Percentiles rank a stretch among this genome's conserved stretches.
These are phyloP conservation scores for Tenebrio molitor DNA, from an alignment of 1,140 invertebrate genomes.

Conservation along the genomic window DNA sequence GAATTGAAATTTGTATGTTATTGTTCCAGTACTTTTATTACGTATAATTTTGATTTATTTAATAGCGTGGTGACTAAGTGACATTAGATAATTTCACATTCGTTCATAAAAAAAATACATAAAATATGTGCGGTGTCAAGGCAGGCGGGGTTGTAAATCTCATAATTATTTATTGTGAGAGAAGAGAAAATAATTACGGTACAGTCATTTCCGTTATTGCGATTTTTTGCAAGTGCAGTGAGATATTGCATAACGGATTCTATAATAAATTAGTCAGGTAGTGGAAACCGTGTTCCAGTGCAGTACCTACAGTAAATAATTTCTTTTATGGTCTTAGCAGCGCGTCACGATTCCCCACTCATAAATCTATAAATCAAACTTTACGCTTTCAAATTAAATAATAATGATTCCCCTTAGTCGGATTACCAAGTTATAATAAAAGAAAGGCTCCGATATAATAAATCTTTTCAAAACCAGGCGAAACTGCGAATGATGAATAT, in stretches of 20 bases:
- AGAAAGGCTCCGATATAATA: conserved; percentile 8
- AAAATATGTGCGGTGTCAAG: too few species aligned
- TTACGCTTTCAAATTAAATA: conserved; percentile 34
- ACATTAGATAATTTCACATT: too few species aligned
- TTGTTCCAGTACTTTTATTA: too few species aligned
- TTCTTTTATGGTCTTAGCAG: conserved; percentile 21
- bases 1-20: too few species aligned
- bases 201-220: conserved; percentile 19
- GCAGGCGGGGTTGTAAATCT: conserved; percentile 11
- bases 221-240: conserved; percentile 18
- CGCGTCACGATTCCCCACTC: conserved; percentile 1
- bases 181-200: conserved; percentile 26
- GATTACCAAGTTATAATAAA: conserved; percentile 15
- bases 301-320: conserved; percentile 29
- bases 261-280: conserved; percentile 28
- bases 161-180: conserved; percentile 6
- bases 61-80: background rate
- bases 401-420: conserved; percentile 13
- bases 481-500: conserved; percentile 35
- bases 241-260: conserved; percentile 34
- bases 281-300: conserved; percentile 28
- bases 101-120: too few species aligned
- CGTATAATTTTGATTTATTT: too few species aligned
- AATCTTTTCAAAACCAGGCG: conserved; percentile 26
- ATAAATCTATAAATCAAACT: conserved; percentile 27